Percentiles rank a stretch among this genome's conserved stretches.
Conservation (phyloP, 2,113 vertebrate species). For the Arizona elegans region DNA sequence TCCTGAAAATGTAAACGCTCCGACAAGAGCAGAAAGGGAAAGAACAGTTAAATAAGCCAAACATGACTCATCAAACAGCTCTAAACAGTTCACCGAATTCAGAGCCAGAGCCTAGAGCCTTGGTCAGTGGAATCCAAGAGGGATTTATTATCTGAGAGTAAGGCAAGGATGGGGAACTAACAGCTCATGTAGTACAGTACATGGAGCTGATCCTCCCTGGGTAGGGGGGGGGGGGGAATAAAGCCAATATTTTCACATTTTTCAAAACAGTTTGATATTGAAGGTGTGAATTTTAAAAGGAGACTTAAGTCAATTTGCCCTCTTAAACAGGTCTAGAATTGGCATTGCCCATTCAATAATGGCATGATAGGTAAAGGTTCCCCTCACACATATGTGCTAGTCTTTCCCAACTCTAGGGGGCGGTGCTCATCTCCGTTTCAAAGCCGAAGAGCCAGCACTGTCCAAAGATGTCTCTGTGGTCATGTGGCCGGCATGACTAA, state of each 20-base stretch:
- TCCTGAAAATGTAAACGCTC: not conserved
- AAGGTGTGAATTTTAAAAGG: not conserved
- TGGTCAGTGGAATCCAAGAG: not conserved
- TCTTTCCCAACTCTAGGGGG: no score
- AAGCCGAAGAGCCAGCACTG: no score
- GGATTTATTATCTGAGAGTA: not conserved
- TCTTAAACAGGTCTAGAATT: not conserved
- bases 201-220: not conserved
- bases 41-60: not conserved
- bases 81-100: not conserved
- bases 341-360: not conserved
- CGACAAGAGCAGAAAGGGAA: not conserved
- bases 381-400: no score
- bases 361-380: not conserved
- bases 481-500: no score
- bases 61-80: not conserved
- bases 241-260: not conserved
- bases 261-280: not conserved
- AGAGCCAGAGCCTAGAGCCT: not conserved
- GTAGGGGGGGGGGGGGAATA: accelerated
- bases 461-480: no score
- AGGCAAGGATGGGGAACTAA: not conserved
- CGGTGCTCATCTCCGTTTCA: no score
- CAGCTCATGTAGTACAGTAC: not conserved
- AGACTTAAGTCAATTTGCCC: not conserved